Evolutionary conservation across 2,888 invertebrate species (phyloP).

Genomic region (Salpingus planirostris): DNA sequence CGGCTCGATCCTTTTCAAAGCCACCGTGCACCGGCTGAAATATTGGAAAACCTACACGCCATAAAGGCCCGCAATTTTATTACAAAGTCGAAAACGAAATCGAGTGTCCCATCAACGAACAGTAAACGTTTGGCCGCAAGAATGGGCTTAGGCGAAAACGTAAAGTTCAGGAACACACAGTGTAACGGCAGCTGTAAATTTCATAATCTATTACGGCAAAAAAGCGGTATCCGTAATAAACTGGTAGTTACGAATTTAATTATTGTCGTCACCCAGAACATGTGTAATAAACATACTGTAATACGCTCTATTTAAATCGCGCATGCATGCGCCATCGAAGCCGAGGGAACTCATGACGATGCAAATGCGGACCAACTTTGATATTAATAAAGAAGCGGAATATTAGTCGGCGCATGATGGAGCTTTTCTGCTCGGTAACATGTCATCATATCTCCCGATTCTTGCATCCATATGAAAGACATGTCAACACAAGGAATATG

Average conservation of each 20-base stretch:
- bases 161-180: too few relatives aligned
- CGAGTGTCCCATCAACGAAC: too few relatives aligned
- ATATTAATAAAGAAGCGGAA: constrained; percentile 38
- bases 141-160: not conserved
- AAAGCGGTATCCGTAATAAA: constrained; percentile 8
- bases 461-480: not conserved
- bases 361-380: constrained; percentile 33
- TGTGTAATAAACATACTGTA: constrained; percentile 5
- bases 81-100: too few relatives aligned
- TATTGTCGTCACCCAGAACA: constrained; percentile 5
- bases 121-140: too few relatives aligned
- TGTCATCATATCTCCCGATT: not conserved
- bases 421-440: not conserved
- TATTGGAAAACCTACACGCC: constrained; percentile 2
- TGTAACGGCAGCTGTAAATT: constrained; percentile 5
- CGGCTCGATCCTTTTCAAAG: constrained; percentile 4
- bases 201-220: constrained; percentile 5
- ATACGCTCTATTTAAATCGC: constrained; percentile 4
- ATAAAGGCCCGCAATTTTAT: too few relatives aligned
- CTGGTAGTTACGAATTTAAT: constrained; percentile 10
- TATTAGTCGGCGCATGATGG: constrained; percentile 29
- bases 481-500: not conserved
- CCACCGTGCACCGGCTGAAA: constrained; percentile 3
- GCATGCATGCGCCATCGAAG: too few relatives aligned
- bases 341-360: too few relatives aligned